Base-by-base conservation (phyloP, 92 coral and sea anemone species). In the Phenganax marumi region DNA sequence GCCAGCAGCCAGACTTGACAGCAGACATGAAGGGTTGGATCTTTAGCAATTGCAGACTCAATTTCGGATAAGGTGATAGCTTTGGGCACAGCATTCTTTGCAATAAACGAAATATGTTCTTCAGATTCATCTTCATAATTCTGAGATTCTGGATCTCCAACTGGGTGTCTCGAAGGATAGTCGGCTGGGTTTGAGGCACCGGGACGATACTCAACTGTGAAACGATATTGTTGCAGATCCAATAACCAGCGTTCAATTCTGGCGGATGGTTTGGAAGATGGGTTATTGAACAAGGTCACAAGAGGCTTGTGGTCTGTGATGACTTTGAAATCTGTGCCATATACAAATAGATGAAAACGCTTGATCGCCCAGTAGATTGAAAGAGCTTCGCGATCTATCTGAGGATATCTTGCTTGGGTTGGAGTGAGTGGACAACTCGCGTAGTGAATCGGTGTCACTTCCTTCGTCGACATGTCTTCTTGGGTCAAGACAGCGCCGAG, bases 401-500 rank as follows among this genome's bases (percentile, higher is more conserved):
- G 85, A 21, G 75, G 85, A 61, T 85, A 84, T 49, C 84, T 76
- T 62, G 87, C 70, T 52, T 79, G 80, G n/a, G 87, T 83, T 33
- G 87, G 85, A 12, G 81, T 81, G 12, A 62, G 77, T 61, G 89
- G 86, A 26, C 85, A 85, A 13, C 80, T 85, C 19, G 84, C 84
- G 58, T 82, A 82, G 73, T 87, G 80, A n/a, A 87, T 39, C 1
- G 90, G 90, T 48, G 87, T 87, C 63, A 82, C 80, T 87, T 87
- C 90, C 25, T 87, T 69, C 11, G 73, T 54, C 54, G 61, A 24
- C 48, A 11, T 57, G 49, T 85, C 76, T 77, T 75, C 61, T 49
- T 89, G 91, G 70, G 91, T 86, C 17, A 82, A 75, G 77, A 89
- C 89, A 43, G 85, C 82, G 3, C 89, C 89, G 25, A 82, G 82